Evolutionary conservation across 2,113 vertebrate species (phyloP), one percentile per base, ranked within the genome.

Genomic region (Aegithalos caudatus): DNA sequence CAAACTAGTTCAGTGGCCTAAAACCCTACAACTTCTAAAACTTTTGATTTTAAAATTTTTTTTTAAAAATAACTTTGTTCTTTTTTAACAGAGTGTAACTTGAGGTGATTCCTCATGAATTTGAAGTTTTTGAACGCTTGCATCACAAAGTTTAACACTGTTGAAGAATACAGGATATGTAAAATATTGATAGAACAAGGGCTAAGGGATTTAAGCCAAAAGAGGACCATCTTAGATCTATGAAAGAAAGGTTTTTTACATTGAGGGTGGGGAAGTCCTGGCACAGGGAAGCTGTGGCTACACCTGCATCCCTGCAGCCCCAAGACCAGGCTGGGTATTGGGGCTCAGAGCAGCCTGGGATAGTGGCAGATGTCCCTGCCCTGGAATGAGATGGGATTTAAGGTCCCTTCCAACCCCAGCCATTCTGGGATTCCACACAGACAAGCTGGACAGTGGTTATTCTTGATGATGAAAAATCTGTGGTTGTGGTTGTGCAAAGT

Each of bases 191-290:
- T 4, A 45, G 33, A 16, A 48, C 15, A 65, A 57, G 12, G 42
- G 18, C 3, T 37, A 38, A 23, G 12, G 14, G 38, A 28, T 78
- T 77, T 69, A 33, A 60, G 23, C 33, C 45, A 60, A 44, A 67
- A 69, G 38, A 33, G 14, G 8, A 23, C 27, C 1, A 1, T 20
- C 69, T 60, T 45, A 27, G 38, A 38, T 78, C 27, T 19, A 24
- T 38, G 60, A 53, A 45, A 28, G 18, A 37, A 58, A 27, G 11
- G 2, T 14, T 60, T 77, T 77, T 58, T 33, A 28, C 38, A 51
- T 9, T 10, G 22, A 37, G 27, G 4, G 5, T 45, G n/a, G 1
- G 1, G 0, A 74, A 37, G 23, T 37, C 27, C 44, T 88, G 50
- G 58, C 44, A 50, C 42, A 44, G 58, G 50, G 86, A 1, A 88